Base-by-base conservation (phyloP, 2,113 vertebrate genomes). In the Myotis brandtii region DNA sequence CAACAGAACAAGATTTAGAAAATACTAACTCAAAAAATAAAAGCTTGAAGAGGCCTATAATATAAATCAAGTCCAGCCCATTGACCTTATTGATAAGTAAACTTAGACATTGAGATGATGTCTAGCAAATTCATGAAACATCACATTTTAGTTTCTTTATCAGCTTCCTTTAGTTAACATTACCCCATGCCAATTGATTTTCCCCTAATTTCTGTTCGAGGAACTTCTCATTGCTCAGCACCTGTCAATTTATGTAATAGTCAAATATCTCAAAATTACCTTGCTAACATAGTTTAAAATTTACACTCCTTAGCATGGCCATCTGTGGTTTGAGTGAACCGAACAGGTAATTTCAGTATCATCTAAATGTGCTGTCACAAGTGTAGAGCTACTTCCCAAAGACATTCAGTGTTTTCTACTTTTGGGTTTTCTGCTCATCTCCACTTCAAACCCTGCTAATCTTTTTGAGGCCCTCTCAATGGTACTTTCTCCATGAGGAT, bases 11-110 rank as follows among this genome's bases (percentile, higher is more conserved):
- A 0, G 52, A 30, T 82, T 96, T 86, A 67, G 77, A 17, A 93
- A 86, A 93, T 77, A 85, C 2, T 96, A 13, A 64, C 77, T 89
- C 30, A 77, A 50, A 94, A 89, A 86, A 83, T 54, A 83, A 87
- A 92, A 90, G 17, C 32, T 70, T 20, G 21, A 52, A 66, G 23
- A 94, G 9, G 9, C 9, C 23, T 87, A n/a, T 67, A 85, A 85
- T 96, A 93, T 86, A 89, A 95, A 70, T 70, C 18, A 88, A 82
- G 56, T 56, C 16, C 32, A 91, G 30, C 1, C 2, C 17, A 91
- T 40, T 62, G 37, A 88, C 34, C 20, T 86, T 72, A 88, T 43
- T 77, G 73, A 70, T 52, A 89, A 79, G 13, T 50, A 92, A 86
- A 92, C 14, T 72, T 46, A 43, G 5, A 52, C 10, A 76, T 11